Base-by-base conservation (phyloP, 2,797 vertebrate genomes). In the Enteromius afrohamiltoni region DNA sequence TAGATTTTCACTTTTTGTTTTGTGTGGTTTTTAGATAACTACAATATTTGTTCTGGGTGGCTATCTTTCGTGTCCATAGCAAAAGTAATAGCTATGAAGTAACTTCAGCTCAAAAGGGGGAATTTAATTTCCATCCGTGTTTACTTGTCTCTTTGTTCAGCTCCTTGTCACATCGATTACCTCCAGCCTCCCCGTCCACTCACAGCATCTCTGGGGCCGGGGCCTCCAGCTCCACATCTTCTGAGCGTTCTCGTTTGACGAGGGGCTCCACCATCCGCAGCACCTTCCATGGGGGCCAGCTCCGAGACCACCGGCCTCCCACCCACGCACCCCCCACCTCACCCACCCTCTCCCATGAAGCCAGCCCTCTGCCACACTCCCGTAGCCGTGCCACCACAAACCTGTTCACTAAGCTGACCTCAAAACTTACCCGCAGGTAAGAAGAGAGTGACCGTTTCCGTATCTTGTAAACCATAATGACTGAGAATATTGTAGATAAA, bases 401-500 rank as follows among this genome's bases (percentile, higher is more conserved):
- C 94, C 95, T 98, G 91, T 98, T 98, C 93, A 95, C 95, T 95
- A 98, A 98, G 90, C 95, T 98, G 91, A 98, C 97, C 94, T 98
- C 97, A 83, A 98, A 98, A 94, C 95, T 98, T 92, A 98, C 96
- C 75, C 95, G 97, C 93, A 96, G 97, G 97, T 98, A 93, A 92
- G 91, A 80, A 60, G 79, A 80, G 51, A 11, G 40, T 55, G 19
- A 68, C 47, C 23, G 62, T 19, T 53, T 26, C 26, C n/a, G n/a
- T n/a, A 53, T 42, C n/a, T 34, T 69, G 9, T 77, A 1, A 60
- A 60, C 55, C 26, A 45, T 19, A 55, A 58, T 49, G 29, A 45
- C 40, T 62, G 21, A 13, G 17, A 45, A 64, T 26, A 47, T 29
- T 64, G 45, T 64, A 23, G 45, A 34, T 79, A 67, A 51, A 21